These are phyloP conservation scores for Salarias fasciatus DNA, from an alignment of 2,797 vertebrate genomes.

Conservation along the genomic window DNA sequence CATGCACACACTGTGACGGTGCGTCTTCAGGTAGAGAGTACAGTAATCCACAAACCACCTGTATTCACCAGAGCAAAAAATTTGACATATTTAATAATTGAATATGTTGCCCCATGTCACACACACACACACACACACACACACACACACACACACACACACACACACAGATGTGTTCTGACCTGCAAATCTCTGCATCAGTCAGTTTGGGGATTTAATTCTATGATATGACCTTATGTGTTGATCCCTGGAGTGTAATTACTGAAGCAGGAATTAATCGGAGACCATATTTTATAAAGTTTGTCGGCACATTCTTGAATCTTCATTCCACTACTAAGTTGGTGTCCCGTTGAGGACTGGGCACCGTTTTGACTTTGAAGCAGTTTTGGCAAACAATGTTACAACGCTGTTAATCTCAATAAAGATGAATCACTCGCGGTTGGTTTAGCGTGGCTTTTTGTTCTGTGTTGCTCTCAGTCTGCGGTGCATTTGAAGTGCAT, in stretches of 20 bases:
- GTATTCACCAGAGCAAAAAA: constrained; percentile 50
- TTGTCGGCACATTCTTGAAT: constrained; percentile 7
- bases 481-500: neutral
- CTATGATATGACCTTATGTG: constrained; percentile 17
- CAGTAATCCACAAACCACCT: constrained; percentile 54
- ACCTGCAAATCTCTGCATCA: constrained; percentile 36
- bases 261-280: constrained; percentile 16
- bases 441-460: too few relatives aligned
- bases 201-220: constrained; percentile 26
- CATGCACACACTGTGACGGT: constrained; percentile 7
- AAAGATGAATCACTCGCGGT: too few relatives aligned
- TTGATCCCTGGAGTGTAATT: constrained; percentile 22
- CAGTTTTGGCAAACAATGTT: constrained; percentile 11
- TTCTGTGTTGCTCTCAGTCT: neutral
- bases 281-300: neutral
- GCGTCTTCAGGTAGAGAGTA: constrained; percentile 37
- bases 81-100: constrained; percentile 46
- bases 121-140: too few relatives aligned
- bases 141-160: too few relatives aligned
- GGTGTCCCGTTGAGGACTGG: neutral
- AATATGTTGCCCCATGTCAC: constrained; percentile 18
- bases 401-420: neutral
- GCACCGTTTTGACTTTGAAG: neutral
- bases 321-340: constrained; percentile 3
- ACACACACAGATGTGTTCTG: constrained; percentile 7